Conservation (phyloP, 2,113 vertebrate species). For the Phaethon lepturus region DNA sequence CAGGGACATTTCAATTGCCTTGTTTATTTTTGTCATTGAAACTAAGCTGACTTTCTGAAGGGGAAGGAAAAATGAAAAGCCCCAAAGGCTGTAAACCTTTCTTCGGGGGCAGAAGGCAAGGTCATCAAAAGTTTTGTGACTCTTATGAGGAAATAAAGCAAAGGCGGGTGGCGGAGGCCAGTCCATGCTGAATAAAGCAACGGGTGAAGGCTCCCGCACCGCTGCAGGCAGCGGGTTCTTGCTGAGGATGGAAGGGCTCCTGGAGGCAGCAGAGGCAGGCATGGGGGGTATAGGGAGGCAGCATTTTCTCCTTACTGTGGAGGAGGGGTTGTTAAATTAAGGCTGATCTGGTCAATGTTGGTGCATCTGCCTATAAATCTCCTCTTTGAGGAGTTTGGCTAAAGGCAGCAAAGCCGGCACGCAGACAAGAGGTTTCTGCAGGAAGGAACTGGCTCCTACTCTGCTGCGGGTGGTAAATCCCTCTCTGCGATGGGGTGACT, state of each 20-base stretch:
- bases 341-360: not conserved
- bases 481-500: not conserved
- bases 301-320: not conserved
- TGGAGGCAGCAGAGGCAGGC: not conserved
- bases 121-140: not conserved
- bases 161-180: accelerated
- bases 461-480: not conserved
- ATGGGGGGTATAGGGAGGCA: not conserved
- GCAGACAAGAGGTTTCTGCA: not conserved
- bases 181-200: not conserved
- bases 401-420: not conserved
- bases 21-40: constrained; percentile 40
- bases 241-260: not conserved
- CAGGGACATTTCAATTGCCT: not conserved
- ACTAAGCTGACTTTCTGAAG: not conserved
- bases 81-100: constrained; percentile 32
- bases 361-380: not conserved
- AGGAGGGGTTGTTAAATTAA: not conserved
- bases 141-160: not conserved
- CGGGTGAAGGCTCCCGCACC: not conserved
- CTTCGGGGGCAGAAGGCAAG: not conserved
- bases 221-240: not conserved
- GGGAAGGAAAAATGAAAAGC: not conserved
- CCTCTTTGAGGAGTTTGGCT: not conserved
- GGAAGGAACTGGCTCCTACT: not conserved